Percentiles rank a stretch among this genome's conserved stretches.
Evolutionary conservation across 2,888 invertebrate genomes (phyloP).

Genomic region (Ptilodon capucinus): DNA sequence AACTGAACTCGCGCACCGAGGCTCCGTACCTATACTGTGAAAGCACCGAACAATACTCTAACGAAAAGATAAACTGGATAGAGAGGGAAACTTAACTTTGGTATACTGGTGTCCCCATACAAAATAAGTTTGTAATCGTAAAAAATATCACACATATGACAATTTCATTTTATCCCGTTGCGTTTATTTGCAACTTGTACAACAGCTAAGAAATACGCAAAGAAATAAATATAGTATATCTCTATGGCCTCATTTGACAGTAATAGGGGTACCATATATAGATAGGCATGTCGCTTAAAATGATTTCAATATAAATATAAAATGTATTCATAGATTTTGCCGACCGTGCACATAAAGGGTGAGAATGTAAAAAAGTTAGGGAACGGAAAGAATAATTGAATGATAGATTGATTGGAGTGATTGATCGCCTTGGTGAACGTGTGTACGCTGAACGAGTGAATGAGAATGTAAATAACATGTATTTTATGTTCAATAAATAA

Average conservation of each 20-base stretch:
- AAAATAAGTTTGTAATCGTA: too few species aligned
- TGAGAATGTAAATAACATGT: conserved; percentile 6
- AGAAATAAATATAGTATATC: too few species aligned
- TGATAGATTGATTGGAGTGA: conserved; percentile 24
- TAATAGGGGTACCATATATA: not conserved
- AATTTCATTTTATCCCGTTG: too few species aligned
- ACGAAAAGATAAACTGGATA: too few species aligned
- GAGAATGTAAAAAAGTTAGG: not conserved
- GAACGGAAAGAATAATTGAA: conserved; percentile 23
- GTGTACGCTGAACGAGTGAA: conserved; percentile 24
- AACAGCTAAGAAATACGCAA: too few species aligned
- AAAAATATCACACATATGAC: too few species aligned
- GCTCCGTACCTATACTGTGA: too few species aligned
- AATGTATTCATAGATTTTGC: not conserved
- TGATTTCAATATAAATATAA: not conserved
- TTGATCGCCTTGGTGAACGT: conserved; percentile 23
- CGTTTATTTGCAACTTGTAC: too few species aligned
- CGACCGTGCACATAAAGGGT: not conserved
- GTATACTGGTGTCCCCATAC: too few species aligned
- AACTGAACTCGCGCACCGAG: too few species aligned
- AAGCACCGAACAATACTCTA: too few species aligned
- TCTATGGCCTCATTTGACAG: not conserved
- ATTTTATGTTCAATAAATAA: not conserved
- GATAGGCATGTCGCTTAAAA: not conserved
- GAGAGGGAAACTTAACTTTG: too few species aligned